Conservation (phyloP, 1,140 invertebrate species). For the Drosophila funebris region DNA sequence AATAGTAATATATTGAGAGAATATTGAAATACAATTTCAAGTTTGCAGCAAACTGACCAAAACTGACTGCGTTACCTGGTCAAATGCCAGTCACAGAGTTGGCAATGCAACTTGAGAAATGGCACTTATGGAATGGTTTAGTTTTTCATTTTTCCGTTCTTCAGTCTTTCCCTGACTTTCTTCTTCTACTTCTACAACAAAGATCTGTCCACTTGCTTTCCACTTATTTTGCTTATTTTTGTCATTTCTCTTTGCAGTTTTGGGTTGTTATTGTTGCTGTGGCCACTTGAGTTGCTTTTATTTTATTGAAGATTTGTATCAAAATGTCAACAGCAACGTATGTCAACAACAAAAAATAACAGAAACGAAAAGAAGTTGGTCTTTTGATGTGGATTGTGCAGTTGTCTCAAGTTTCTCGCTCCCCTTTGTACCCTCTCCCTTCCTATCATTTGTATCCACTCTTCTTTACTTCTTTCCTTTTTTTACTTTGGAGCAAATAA, state of each 20-base stretch:
- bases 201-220: conserved; percentile 24
- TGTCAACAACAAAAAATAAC: conserved; percentile 54
- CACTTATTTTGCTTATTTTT: conserved; percentile 35
- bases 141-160: not conserved
- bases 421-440: not conserved
- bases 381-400: conserved; percentile 64
- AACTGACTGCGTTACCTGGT: conserved; percentile 13
- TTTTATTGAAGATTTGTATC: conserved; percentile 79
- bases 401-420: conserved; percentile 59
- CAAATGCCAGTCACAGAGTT: conserved; percentile 9
- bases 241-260: conserved; percentile 12
- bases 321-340: conserved; percentile 73
- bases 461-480: conserved; percentile 6
- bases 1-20: too few relatives aligned
- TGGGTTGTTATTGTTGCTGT: conserved; percentile 28
- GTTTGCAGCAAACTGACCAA: too few relatives aligned
- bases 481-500: conserved; percentile 62
- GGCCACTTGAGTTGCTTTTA: conserved; percentile 72
- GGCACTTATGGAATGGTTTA: conserved; percentile 45
- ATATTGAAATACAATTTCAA: too few relatives aligned
- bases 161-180: not conserved
- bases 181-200: not conserved
- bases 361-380: conserved; percentile 57
- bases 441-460: not conserved
- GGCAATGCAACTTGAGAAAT: conserved; percentile 17